phyloP scores from a whole-genome alignment of 2,888 invertebrate genomes.

The Aproaerema taeniolella region DNA sequence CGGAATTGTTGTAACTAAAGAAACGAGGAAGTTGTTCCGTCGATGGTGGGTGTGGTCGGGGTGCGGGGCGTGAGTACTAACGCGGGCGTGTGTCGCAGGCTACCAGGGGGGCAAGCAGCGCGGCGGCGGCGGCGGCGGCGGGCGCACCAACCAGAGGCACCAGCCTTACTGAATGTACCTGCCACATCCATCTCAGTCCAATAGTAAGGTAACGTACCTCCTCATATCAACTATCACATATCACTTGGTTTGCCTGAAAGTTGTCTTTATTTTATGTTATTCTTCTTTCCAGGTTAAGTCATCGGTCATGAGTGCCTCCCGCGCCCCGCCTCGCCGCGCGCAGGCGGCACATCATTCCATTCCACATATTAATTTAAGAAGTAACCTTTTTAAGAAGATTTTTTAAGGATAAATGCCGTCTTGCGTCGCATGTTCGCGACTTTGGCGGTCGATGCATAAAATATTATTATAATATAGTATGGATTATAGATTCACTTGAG shows the following conservation, averaged over 20 bases:
- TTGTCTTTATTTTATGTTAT: background rate
- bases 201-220: slow-evolving; percentile 62
- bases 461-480: slow-evolving; percentile 72
- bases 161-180: slow-evolving; percentile 86
- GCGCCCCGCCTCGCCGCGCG: slow-evolving; percentile 42
- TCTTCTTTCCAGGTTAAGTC: slow-evolving; percentile 62
- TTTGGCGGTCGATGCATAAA: slow-evolving; percentile 52
- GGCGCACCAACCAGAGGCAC: slow-evolving; percentile 90
- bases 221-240: background rate
- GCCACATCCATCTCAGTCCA: slow-evolving; percentile 71
- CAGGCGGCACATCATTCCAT: slow-evolving; percentile 73
- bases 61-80: too few relatives aligned
- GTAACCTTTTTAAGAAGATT: slow-evolving; percentile 67
- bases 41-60: too few relatives aligned
- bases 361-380: slow-evolving; percentile 74
- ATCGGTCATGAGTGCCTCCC: slow-evolving; percentile 66
- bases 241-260: background rate
- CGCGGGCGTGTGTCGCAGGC: slow-evolving; percentile 73
- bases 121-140: slow-evolving; percentile 84
- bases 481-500: slow-evolving; percentile 74
- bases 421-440: slow-evolving; percentile 45
- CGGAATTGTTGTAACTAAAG: too few relatives aligned
- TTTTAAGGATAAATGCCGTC: slow-evolving; percentile 66
- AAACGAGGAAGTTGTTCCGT: too few relatives aligned
- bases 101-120: slow-evolving; percentile 92